Evolutionary conservation across 2,797 vertebrate species (phyloP), one percentile per base, ranked within the genome.

Genomic region (Salarias fasciatus): DNA sequence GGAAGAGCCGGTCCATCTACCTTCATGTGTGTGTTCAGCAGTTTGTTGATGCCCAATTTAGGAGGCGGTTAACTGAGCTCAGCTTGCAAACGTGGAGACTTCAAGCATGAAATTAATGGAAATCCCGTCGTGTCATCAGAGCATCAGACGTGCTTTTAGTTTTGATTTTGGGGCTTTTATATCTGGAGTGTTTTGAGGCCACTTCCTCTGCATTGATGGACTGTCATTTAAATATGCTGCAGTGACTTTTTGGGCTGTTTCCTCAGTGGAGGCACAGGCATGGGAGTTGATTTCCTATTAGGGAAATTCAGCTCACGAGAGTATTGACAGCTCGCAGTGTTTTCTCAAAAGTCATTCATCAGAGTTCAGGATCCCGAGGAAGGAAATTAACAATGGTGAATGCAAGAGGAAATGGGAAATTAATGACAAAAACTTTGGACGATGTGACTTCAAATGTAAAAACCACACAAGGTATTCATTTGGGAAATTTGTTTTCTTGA

Each of bases 91-190:
- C 29, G 29, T 29, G 36, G 64, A 40, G 48, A 45, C 56, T 13
- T 67, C 29, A 49, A 75, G 53, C 47, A 51, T 66, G 53, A 65
- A 70, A 75, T 78, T 42, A 55, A 54, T 52, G 18, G n/a, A 58
- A 61, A 58, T 49, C 44, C 30, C 58, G 44, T 63, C 47, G 30
- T 69, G 42, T 50, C 57, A 60, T 49, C 53, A 41, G 31, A 62
- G 29, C 15, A 40, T 66, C 57, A 48, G 18, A 58, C 45, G 48
- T 11, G 24, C 14, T 14, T 41, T 63, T 47, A 55, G 49, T 15
- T 49, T 58, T 33, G 8, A 46, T 37, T 53, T 77, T 38, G 24
- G 45, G 42, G 43, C 13, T 33, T 12, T 14, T 11, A 51, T 18
- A 8, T n/a, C 37, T 40, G 13, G 31, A 53, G 28, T 3, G 50